A percentile compares a stretch with the other conserved stretches of the same genome.
These are phyloP conservation scores for Drosophila anomelani DNA, from an alignment of 2,888 invertebrate genomes.

Conservation along the genomic window DNA sequence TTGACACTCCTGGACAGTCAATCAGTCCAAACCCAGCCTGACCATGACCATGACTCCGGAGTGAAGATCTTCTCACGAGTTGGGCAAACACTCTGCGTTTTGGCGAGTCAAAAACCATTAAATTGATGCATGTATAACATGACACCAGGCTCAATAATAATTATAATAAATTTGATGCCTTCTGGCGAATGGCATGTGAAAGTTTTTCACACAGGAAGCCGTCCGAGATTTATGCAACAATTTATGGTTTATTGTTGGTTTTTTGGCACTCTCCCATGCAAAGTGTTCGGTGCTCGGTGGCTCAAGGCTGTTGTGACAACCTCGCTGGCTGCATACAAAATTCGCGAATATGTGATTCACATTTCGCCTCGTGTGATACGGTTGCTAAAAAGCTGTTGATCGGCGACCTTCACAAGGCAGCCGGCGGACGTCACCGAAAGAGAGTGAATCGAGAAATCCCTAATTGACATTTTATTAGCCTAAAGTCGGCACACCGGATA, in stretches of 20 bases:
- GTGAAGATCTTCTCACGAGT: slow-evolving; percentile 27
- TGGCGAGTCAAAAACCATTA: slow-evolving; percentile 24
- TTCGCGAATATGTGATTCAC: slow-evolving; percentile 60
- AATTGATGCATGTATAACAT: slow-evolving; percentile 53
- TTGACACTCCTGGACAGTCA: slow-evolving; percentile 50
- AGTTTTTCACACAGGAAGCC: slow-evolving; percentile 70
- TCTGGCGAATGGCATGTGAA: slow-evolving; percentile 57
- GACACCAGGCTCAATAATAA: slow-evolving; percentile 52
- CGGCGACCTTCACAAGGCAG: slow-evolving; percentile 66
- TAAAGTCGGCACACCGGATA: slow-evolving; percentile 7
- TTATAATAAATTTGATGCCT: slow-evolving; percentile 48
- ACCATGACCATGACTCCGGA: slow-evolving; percentile 67
- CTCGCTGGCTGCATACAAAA: slow-evolving; percentile 62
- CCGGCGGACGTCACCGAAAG: slow-evolving; percentile 64
- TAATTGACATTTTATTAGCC: slow-evolving; percentile 50
- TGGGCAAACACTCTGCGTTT: slow-evolving; percentile 17
- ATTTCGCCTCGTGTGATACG: slow-evolving; percentile 46
- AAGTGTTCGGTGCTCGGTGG: slow-evolving; percentile 32
- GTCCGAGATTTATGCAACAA: slow-evolving; percentile 69
- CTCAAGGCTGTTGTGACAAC: slow-evolving; percentile 66
- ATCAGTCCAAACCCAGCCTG: slow-evolving; percentile 24
- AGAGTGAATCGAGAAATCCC: slow-evolving; percentile 43
- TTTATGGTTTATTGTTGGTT: slow-evolving; percentile 42
- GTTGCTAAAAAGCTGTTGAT: slow-evolving; percentile 39
- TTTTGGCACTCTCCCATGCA: slow-evolving; percentile 56